Evolutionary conservation across 2,797 vertebrate genomes (phyloP), one percentile per base, ranked within the genome.

Genomic region (Pampus argenteus): DNA sequence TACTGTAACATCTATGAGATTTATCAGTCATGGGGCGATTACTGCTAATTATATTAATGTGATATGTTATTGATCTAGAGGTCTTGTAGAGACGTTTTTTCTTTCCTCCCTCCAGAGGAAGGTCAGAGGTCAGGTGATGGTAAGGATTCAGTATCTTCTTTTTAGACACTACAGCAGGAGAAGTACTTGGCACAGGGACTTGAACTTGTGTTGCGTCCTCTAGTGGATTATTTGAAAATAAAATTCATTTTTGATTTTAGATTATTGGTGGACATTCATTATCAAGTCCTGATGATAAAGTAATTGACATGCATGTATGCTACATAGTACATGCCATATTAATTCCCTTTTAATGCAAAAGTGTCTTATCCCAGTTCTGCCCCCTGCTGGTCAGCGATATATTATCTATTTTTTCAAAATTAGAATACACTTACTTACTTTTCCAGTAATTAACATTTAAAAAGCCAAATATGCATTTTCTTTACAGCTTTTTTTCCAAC

Each of bases 301-400:
- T 52, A 9, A 4, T 54, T 31, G 6, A 10, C 23, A 14, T 47
- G 57, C 15, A 22, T 47, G 7, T 17, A 1, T 58, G 10, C 26
- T 50, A 1, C 6, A 25, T 11, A 44, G 11, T 48, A 22, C 4
- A 13, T n/a, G 6, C 7, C 4, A 3, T 29, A 6, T 45, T 44
- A 9, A 38, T 36, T 51, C 5, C n/a, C 18, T 13, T 26, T 7
- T 31, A n/a, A 42, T 3, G 4, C 11, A 2, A 2, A 44, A 40
- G 15, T 28, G 8, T 36, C n/a, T 61, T 7, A 5, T 44, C 61
- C 4, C 42, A 71, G 4, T 87, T 63, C 79, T 87, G 83, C 89
- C 82, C 44, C 55, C 88, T 91, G 79, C 73, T 92, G 88, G 67
- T 58, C 26, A 69, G 1, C 47, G 2, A 62, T 42, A 28, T 0